phyloP scores from a whole-genome alignment of 2,888 invertebrate species.

The Atethmia centrago region DNA sequence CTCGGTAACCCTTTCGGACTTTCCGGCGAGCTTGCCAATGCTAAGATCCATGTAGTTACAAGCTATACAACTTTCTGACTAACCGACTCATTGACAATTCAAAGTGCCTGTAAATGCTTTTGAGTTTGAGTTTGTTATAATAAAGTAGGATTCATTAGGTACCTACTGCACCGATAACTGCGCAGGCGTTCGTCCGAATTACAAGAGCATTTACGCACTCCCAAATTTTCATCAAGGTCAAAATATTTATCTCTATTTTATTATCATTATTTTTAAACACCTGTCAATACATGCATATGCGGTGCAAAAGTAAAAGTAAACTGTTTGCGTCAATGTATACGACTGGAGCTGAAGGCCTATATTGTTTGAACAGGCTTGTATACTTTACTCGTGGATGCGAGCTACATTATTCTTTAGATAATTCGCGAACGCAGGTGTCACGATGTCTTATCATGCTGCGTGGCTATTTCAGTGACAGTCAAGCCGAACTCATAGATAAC shows the following conservation, averaged over 20 bases:
- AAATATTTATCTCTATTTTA: slow-evolving; percentile 41
- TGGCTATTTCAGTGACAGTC: slow-evolving; percentile 72
- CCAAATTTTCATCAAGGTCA: slow-evolving; percentile 54
- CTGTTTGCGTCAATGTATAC: slow-evolving; percentile 32
- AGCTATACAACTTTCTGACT: not conserved
- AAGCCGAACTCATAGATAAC: slow-evolving; percentile 63
- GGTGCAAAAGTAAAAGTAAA: slow-evolving; percentile 43
- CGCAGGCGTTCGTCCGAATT: slow-evolving; percentile 25
- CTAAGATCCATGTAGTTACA: not conserved
- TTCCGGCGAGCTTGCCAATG: no score
- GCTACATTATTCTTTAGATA: slow-evolving; percentile 52
- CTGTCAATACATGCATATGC: slow-evolving; percentile 50
- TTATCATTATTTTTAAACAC: slow-evolving; percentile 54
- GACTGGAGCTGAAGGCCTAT: slow-evolving; percentile 56
- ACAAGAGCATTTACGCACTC: slow-evolving; percentile 27
- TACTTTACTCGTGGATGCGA: slow-evolving; percentile 43
- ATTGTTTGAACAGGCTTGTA: slow-evolving; percentile 50
- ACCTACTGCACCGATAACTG: slow-evolving; percentile 26
- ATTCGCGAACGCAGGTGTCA: slow-evolving; percentile 70
- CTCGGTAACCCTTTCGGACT: no score
- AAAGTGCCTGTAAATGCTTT: not conserved
- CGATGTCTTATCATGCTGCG: slow-evolving; percentile 65
- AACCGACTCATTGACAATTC: not conserved
- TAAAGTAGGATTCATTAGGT: not conserved
- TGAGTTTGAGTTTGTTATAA: not conserved